A percentile compares a stretch with the other conserved stretches of the same genome.
These are phyloP conservation scores for Spea multiplicata DNA, from an alignment of 2,113 vertebrate species.

Conservation along the genomic window DNA sequence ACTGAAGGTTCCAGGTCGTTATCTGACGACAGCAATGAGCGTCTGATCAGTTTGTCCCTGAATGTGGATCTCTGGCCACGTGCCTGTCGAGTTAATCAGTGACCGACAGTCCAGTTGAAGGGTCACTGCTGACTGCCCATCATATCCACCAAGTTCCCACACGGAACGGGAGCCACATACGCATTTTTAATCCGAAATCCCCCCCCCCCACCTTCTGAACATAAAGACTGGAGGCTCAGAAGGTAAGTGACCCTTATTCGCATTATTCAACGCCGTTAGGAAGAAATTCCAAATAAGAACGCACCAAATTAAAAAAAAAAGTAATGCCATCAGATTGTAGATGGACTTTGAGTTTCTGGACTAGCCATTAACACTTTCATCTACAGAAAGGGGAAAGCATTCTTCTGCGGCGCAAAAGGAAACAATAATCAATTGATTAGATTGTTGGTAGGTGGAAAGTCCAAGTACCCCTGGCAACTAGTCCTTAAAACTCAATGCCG, in stretches of 20 bases:
- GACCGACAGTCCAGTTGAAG: conserved; percentile 3
- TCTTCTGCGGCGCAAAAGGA: too few relatives aligned
- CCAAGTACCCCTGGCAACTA: too few relatives aligned
- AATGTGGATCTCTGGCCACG: neutral
- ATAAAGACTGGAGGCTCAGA: neutral
- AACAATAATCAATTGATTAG: too few relatives aligned
- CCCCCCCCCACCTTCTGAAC: neutral
- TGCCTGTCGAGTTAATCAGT: conserved; percentile 10
- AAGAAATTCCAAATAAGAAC: neutral
- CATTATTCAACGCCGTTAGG: neutral
- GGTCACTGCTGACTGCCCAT: conserved; percentile 20
- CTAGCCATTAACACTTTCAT: too few relatives aligned
- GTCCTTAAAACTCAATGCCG: too few relatives aligned
- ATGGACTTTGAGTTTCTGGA: too few relatives aligned
- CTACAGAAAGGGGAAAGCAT: too few relatives aligned
- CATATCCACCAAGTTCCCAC: neutral
- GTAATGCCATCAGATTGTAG: too few relatives aligned
- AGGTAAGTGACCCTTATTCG: neutral
- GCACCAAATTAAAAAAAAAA: too few relatives aligned
- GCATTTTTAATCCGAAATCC: neutral
- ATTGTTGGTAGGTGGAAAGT: too few relatives aligned
- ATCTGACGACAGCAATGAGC: too few relatives aligned
- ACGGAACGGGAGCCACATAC: neutral
- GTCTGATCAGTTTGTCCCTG: neutral
- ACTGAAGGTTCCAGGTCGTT: too few relatives aligned